A percentile compares a stretch with the other conserved stretches of the same genome.
Conservation (phyloP, 2,797 vertebrate genomes). For the Microctenopoma stevenorrisi region DNA sequence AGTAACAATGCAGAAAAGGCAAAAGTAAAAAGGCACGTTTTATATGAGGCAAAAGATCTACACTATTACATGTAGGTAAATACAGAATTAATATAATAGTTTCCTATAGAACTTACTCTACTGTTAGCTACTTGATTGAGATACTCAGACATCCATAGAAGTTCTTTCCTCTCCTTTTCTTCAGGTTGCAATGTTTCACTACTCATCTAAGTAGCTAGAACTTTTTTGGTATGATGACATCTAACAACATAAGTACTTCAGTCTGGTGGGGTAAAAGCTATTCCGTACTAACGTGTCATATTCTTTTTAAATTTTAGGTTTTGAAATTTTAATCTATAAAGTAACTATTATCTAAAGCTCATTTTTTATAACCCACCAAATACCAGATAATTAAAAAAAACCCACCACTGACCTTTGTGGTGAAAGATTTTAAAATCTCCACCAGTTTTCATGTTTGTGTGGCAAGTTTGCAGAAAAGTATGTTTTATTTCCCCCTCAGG, state of each 20-base stretch:
- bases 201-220: no score
- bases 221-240: no score
- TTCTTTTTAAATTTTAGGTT: no score
- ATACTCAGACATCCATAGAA: no score
- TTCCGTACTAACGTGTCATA: not conserved
- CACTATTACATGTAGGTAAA: not conserved
- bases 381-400: no score
- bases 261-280: not conserved
- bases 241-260: not conserved
- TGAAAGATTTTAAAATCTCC: no score
- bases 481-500: constrained; percentile 23
- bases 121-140: not conserved
- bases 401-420: not conserved
- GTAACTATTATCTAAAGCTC: not conserved
- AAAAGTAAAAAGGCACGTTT: not conserved
- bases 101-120: not conserved
- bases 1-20: not conserved
- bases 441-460: not conserved
- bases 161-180: no score
- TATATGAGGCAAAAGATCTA: not conserved
- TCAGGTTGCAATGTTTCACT: no score
- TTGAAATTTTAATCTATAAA: not conserved
- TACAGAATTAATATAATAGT: not conserved
- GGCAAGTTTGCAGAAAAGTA: constrained; percentile 7
- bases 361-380: no score